Evolutionary conservation across 2,113 vertebrate species (phyloP).

Genomic region (Cettia cetti): DNA sequence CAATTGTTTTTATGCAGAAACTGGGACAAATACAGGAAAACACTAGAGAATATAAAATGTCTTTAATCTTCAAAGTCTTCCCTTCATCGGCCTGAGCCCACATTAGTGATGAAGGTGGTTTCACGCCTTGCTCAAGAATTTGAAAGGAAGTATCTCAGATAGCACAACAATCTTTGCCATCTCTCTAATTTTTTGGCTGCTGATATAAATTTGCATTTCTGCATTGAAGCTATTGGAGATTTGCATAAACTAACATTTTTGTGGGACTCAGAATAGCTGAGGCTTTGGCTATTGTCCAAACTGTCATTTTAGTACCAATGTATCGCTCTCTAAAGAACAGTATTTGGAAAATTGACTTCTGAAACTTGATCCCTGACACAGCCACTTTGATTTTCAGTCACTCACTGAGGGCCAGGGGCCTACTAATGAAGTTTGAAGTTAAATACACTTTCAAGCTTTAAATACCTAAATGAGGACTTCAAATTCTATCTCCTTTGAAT

Average conservation of each 20-base stretch:
- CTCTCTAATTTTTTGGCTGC: background rate
- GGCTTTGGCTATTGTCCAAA: conserved; percentile 11
- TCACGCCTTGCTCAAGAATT: background rate
- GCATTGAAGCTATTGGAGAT: background rate
- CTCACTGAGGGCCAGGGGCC: background rate
- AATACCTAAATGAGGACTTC: conserved; percentile 7
- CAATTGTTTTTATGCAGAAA: background rate
- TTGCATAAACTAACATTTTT: background rate
- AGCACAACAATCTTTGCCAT: background rate
- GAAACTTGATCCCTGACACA: conserved; percentile 1
- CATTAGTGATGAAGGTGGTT: background rate
- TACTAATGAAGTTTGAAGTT: conserved; percentile 9
- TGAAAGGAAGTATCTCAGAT: background rate
- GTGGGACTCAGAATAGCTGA: background rate
- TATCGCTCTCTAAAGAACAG: background rate
- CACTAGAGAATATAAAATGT: background rate
- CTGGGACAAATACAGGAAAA: background rate
- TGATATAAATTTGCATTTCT: background rate
- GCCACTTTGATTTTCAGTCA: conserved; percentile 21
- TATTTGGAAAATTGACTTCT: conserved; percentile 32
- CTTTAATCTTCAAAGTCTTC: background rate
- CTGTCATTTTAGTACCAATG: background rate
- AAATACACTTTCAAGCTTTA: conserved; percentile 6
- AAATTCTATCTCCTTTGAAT: background rate
- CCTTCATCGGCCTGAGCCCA: background rate